Percentiles rank a stretch among this genome's conserved stretches.
Evolutionary conservation across 1,140 invertebrate species (phyloP).

Genomic region (Chrysopa pallens): DNA sequence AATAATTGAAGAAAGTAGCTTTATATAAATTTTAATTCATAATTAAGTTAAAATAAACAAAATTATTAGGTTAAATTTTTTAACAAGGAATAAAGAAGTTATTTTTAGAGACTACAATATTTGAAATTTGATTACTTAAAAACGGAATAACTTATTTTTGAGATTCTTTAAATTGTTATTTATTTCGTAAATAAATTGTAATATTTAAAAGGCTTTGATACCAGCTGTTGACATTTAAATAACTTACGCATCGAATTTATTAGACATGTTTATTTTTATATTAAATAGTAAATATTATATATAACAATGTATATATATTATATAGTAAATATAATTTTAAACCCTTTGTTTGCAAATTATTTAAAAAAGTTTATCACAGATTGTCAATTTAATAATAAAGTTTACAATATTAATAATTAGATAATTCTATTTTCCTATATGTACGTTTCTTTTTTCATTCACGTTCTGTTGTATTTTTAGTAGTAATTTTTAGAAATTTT

Average conservation of each 20-base stretch:
- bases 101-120: background rate
- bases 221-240: constrained; percentile 3
- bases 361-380: no score
- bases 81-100: no score
- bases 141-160: background rate
- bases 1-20: background rate
- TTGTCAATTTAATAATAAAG: no score
- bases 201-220: constrained; percentile 7
- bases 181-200: constrained; percentile 1
- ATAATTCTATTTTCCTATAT: no score
- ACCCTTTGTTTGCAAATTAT: no score
- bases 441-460: no score
- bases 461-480: no score
- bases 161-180: constrained; percentile 1
- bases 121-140: constrained; percentile 1
- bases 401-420: no score
- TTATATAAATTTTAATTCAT: background rate
- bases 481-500: no score
- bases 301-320: no score
- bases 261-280: constrained; percentile 29
- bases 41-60: constrained; percentile 1
- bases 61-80: background rate
- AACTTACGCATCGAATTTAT: constrained; percentile 46
- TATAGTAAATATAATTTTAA: no score
- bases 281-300: no score